Base-by-base conservation (phyloP, 1,140 invertebrate genomes). In the Brachionus rotundiformis region DNA sequence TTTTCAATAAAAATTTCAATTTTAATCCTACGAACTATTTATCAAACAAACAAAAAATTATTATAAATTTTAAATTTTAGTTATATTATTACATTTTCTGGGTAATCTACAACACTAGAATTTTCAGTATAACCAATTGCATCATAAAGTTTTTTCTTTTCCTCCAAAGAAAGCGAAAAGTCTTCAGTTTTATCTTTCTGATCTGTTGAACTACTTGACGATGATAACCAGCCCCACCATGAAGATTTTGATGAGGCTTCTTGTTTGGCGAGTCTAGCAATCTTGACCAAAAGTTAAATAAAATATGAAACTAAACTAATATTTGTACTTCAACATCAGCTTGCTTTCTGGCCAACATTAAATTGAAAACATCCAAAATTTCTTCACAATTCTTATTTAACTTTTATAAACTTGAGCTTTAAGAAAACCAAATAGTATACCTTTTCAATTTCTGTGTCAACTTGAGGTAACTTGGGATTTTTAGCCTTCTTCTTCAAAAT, bases 121-220 rank as follows among this genome's bases (percentile, higher is more conserved):
- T 82, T 39, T 36, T 82, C 81, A 71, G 25, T 49, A 23, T 82
- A 82, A n/a, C 81, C 81, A 25, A 82, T 82, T 8, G 81, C 81
- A 25, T 82, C 36, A 5, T 82, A 73, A 29, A 82, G 59, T 49
- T 82, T 82, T 8, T 27, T n/a, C 13, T 82, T 82, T 81, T 81
- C 79, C 27, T 81, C 63, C 0, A 8, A 13, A 2, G 63, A 47
- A 19, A 71, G n/a, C 0, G 4, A 49, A 2, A 82, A 54, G 13
- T n/a, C 81, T 73, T 44, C 54, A 23, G 7, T 1, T 59, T 44
- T 71, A 33, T 82, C 44, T 25, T 82, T 65, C 6, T 63, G 61
- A 16, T 61, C 27, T n/a, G 54, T 63, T 19, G 36, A 3, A 13
- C n/a, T 29, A 13, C 10, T 73, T 19, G 29, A 11, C 16, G 63